These are phyloP conservation scores for Polyommatus iphigenia DNA, from an alignment of 2,888 invertebrate species.

Conservation along the genomic window DNA sequence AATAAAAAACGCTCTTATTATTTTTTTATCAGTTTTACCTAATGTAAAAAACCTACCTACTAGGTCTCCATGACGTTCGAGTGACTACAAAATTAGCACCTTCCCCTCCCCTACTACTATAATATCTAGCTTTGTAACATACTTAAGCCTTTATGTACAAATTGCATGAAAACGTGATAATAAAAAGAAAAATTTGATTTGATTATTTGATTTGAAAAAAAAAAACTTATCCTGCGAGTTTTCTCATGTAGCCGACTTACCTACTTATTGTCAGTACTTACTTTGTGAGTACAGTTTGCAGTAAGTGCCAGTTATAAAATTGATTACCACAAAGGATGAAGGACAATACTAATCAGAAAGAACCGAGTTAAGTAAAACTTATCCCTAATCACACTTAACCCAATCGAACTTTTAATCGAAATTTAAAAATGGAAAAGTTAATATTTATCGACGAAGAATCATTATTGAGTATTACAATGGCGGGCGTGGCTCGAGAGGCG, in stretches of 20 bases:
- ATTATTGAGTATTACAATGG: conserved; percentile 57
- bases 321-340: no score
- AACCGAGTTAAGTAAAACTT: not conserved
- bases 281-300: no score
- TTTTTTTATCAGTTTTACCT: no score
- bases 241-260: not conserved
- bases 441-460: conserved; percentile 28
- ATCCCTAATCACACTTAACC: not conserved
- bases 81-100: no score
- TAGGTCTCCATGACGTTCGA: no score
- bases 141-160: not conserved
- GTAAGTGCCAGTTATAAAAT: no score
- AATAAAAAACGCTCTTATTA: no score
- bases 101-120: no score
- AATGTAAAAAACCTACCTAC: no score
- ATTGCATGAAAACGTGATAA: no score
- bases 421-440: conserved; percentile 27
- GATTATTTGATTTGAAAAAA: no score
- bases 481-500: conserved; percentile 71
- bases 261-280: not conserved
- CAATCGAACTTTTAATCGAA: conserved; percentile 24
- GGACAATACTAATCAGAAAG: not conserved
- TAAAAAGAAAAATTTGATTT: no score
- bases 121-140: not conserved
- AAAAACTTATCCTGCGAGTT: not conserved